A percentile compares a stretch with the other conserved stretches of the same genome.
These are phyloP conservation scores for Molossus molossus DNA, from an alignment of 2,797 vertebrate genomes.

Conservation along the genomic window DNA sequence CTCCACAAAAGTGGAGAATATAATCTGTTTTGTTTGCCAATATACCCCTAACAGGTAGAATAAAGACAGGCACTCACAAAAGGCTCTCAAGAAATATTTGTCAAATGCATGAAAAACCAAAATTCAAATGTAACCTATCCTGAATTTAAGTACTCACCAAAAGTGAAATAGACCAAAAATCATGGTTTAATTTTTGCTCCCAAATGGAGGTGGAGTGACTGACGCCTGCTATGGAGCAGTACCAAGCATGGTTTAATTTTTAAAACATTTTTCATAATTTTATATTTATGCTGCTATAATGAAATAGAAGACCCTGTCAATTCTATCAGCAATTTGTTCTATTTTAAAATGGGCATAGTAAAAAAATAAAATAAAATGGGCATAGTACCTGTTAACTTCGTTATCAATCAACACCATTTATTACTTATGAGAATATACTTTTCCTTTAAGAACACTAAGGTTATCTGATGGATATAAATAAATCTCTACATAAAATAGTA, in stretches of 20 bases:
- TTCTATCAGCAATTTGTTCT: conserved; percentile 43
- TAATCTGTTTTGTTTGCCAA: conserved; percentile 23
- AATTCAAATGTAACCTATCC: not conserved
- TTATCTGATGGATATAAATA: conserved; percentile 51
- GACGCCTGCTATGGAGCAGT: no score
- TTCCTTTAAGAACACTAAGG: conserved; percentile 43
- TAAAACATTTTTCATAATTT: not conserved
- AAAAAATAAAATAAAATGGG: conserved; percentile 14
- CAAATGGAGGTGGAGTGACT: no score
- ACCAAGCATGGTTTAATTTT: not conserved
- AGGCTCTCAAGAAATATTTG: conserved; percentile 34
- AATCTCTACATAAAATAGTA: conserved; percentile 20
- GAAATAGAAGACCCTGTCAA: not conserved
- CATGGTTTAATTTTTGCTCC: not conserved
- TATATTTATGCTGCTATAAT: conserved; percentile 41
- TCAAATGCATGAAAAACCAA: conserved; percentile 47
- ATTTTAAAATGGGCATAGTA: conserved; percentile 32
- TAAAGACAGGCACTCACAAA: not conserved
- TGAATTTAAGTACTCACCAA: conserved; percentile 9
- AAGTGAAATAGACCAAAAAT: conserved; percentile 36
- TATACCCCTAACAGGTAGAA: not conserved
- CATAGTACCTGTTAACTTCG: not conserved
- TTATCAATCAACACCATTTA: conserved; percentile 51
- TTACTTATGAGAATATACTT: conserved; percentile 52
- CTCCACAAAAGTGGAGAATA: not conserved